Base-by-base conservation (phyloP, 2,888 invertebrate genomes). In the Xestia rhomboidea region DNA sequence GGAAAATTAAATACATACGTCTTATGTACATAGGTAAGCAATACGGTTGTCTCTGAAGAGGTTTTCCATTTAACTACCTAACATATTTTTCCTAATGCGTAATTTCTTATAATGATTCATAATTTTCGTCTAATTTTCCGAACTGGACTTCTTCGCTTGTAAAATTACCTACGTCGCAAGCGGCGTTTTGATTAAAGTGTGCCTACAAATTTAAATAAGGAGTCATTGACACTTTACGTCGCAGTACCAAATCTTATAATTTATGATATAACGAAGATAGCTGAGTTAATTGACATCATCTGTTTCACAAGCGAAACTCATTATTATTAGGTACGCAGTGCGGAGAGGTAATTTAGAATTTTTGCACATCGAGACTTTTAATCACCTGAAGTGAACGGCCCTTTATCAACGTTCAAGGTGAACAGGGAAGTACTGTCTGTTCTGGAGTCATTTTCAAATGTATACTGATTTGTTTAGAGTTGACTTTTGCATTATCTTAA, bases 341-440 rank as follows among this genome's bases (percentile, higher is more conserved):
- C 54, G 46, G 66, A 77, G 77, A 71, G 78, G 67, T 83, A 64
- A 79, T 78, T 81, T 73, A 73, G 74, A 72, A 69, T 82, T 84
- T 88, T 81, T 85, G 74, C 71, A 76, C 75, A 62, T 78, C 63
- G 69, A 76, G 30, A 66, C 72, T 49, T 64, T 64, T 85, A 87
- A 85, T 88, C 73, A 85, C 46, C 67, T 72, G 77, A 93, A 93
- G 94, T 93, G 93, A 94, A 93, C 83, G 93, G 92, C 89, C 95
- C 94, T 95, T 95, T 95, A 95, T 95, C 93, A 92, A 90, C 83
- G 89, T 92, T 92, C 96, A 96, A 96, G 96, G 95, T 91, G 92
- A 95, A 92, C 94, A 90, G 91, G 93, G 93, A 94, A 93, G 90
- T 87, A 88, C 78, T 81, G 84, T 77, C 69, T 78, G 88, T 85